Evolutionary conservation across 2,888 invertebrate genomes (phyloP), one percentile per base, ranked within the genome.

Genomic region (Scrobipalpa costella): DNA sequence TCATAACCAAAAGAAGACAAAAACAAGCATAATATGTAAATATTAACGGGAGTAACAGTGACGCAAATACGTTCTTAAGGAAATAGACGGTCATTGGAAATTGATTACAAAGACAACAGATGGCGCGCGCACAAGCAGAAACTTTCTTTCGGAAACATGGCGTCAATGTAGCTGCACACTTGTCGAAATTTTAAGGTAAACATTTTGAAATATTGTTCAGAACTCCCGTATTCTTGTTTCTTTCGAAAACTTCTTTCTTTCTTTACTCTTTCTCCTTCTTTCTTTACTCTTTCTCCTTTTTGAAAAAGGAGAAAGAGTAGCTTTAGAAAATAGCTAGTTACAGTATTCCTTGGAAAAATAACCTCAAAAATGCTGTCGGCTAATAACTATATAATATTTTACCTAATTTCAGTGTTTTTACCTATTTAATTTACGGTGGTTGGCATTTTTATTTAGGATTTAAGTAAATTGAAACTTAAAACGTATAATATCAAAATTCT

Each of bases 81-180:
- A 47, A 47, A 15, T 47, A 47, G 2, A 15, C 47, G 38, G 38
- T 38, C 38, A 7, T 38, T 3, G 38, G 38, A 38, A 38, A 11
- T 38, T 38, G 9, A 38, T 7, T 38, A 1, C 38, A 38, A 38
- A 38, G 7, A 38, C 38, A 38, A 38, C 38, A 38, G 38, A 38
- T 38, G 38, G 38, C 38, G 38, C 38, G 38, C 38, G 11, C 38
- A 38, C 8, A 2, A 6, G 11, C 7, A 38, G 1, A 38, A 38
- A 38, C 38, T 38, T 38, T 38, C 38, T 38, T 38, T 38, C 38
- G 38, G 38, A 38, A 38, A 38, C 38, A 38, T 38, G 38, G 38
- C 38, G 38, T 38, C 38, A 38, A 38, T 38, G 38, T 38, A 38
- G 38, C 38, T 38, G 38, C 38, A 7, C 38, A 11, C 38, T 38